Evolutionary conservation across 1,140 invertebrate species (phyloP), one percentile per base, ranked within the genome.

Genomic region (Drosophila tropicalis): DNA sequence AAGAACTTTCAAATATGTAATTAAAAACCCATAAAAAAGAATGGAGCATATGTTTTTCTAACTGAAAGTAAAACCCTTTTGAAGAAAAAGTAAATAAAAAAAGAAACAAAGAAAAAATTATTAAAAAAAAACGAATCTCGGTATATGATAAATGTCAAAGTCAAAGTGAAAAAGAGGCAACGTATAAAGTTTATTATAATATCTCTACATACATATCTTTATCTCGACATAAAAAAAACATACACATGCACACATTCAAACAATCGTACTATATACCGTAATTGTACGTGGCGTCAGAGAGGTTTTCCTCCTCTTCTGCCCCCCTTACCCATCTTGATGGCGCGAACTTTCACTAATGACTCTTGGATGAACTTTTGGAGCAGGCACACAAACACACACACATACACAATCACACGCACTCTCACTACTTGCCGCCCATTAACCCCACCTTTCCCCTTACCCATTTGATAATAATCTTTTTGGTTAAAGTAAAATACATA

Each of bases 331-430:
- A 39, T 12, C 69, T 41, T 57, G 32, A 57, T 64, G 74, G 10
- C 44, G 44, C 76, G 75, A 87, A 86, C 82, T 86, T 86, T 86
- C 82, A 86, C 82, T 86, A 86, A 86, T 86, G 82, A 86, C 83
- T 85, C 78, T 72, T 67, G 17, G 76, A 67, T 86, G 82, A 86
- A 86, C 82, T 77, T 76, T 71, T 77, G 74, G 69, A 76, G 68
- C 65, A 62, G 67, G 44, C 60, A 65, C 29, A 29, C 25, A 29
- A 0, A 29, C 25, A 29, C 5, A 29, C 5, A 36, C 69, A 62
- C 61, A 67, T 39, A 63, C 36, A 60, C n/a, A n/a, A n/a, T n/a
- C 54, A 62, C 41, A 54, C 54, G 63, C 63, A 67, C 72, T 57
- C 34, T 57, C 56, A 32, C 56, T 57, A 25, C 9, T 22, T 17